Percentiles rank a stretch among this genome's conserved stretches.
phyloP scores from a whole-genome alignment of 2,797 vertebrate genomes.

The Jordanella pulchra region DNA sequence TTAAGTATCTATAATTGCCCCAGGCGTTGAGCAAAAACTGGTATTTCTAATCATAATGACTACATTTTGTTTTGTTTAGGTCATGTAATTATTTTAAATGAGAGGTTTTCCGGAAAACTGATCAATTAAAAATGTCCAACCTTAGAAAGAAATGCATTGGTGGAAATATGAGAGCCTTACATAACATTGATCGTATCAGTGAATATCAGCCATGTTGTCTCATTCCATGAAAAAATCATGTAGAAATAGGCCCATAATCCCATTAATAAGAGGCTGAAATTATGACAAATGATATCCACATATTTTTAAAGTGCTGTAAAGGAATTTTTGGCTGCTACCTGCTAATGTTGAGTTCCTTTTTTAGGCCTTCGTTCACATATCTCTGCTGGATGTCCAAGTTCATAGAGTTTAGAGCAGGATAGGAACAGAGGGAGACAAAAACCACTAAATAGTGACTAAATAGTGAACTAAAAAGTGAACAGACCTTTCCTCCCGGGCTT shows the following conservation, averaged over 20 bases:
- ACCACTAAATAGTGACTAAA: slow-evolving; percentile 8
- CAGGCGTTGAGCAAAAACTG: not conserved
- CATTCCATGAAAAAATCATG: slow-evolving; percentile 28
- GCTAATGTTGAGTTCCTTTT: slow-evolving; percentile 5
- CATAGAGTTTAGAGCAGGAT: not conserved
- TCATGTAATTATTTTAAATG: not conserved
- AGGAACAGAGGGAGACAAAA: slow-evolving; percentile 12
- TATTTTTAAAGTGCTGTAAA: slow-evolving; percentile 18
- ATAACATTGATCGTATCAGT: slow-evolving; percentile 3
- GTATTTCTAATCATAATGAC: not conserved
- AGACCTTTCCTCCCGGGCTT: slow-evolving; percentile 94
- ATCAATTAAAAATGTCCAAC: not conserved
- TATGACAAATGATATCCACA: slow-evolving; percentile 20
- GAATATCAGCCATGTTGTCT: slow-evolving; percentile 14
- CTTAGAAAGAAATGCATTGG: not conserved
- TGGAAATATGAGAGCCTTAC: not conserved
- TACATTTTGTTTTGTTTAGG: not conserved
- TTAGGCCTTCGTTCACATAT: slow-evolving; percentile 18
- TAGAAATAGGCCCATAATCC: slow-evolving; percentile 20
- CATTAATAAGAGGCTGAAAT: slow-evolving; percentile 18
- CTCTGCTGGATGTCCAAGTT: slow-evolving; percentile 15
- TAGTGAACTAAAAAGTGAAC: slow-evolving; percentile 48
- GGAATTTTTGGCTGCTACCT: slow-evolving; percentile 17
- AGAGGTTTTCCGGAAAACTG: not conserved
- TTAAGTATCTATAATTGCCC: not conserved